Base-by-base conservation (phyloP, 2,888 invertebrate genomes). In the Pandemis corylana region DNA sequence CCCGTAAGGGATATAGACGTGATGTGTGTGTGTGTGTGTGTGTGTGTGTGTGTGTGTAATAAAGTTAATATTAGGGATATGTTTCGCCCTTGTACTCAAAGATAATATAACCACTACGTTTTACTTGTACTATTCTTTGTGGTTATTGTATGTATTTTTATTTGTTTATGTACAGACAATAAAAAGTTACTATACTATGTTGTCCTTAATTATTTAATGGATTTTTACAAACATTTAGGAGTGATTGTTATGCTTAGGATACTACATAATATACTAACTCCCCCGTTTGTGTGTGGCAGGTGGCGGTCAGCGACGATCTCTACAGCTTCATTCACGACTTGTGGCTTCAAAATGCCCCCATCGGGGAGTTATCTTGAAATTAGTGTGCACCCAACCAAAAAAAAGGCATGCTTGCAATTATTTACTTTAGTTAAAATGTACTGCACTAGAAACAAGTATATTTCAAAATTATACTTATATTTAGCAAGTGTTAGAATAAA, bases 331-430 rank as follows among this genome's bases (percentile, higher is more conserved):
- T 99, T 80, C 99, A 99, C 86, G 97, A 98, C 84, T 93, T 99
- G 87, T 99, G 99, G 99, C 96, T 99, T 56, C 97, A 98, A 88
- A 99, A 98, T 91, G 99, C 99, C 42, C 99, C 99, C 0, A 99
- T 99, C 82, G 99, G 99, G 67, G 99, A 99, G 90, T 95, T 99
- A 44, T 98, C 97, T 88, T 98, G 97, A 97, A 86, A 86, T 76
- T 77, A 76, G 62, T 65, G 13, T 59, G 6, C 36, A 15, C 42
- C 15, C 44, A 36, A 36, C n/a, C 59, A 53, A 15, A 42, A 51
- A 49, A 15, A 7, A 4, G 20, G 53, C 64, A 49, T 20, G 64
- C 44, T 53, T 68, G 68, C 62, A 63, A 36, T 67, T 5, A 42
- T 51, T 65, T 62, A 44, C 70, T 44, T 63, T 36, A 36, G 28